Conservation (phyloP, 2,888 invertebrate species). For the Philopedon plagiatum region DNA sequence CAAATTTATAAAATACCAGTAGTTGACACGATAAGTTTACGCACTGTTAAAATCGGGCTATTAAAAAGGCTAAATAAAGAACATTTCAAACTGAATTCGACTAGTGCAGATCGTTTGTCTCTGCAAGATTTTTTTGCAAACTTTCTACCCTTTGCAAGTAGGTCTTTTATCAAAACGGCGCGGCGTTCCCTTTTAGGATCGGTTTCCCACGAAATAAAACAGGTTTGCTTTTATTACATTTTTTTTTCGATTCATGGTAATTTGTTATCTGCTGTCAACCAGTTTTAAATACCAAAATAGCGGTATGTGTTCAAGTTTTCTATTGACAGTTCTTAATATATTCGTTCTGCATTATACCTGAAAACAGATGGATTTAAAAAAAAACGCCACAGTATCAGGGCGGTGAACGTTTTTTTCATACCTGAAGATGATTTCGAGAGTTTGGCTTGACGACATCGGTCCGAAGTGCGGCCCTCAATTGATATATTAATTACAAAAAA, state of each 20-base stretch:
- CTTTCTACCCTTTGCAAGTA: slow-evolving; percentile 25
- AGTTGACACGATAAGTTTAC: no score
- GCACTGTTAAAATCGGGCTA: no score
- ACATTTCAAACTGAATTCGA: slow-evolving; percentile 12
- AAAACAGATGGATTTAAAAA: background rate
- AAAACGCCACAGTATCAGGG: no score
- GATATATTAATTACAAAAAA: no score
- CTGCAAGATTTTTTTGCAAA: slow-evolving; percentile 39
- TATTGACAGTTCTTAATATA: background rate
- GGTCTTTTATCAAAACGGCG: background rate
- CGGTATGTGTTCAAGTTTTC: slow-evolving; percentile 4
- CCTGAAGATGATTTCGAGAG: no score
- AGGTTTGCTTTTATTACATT: slow-evolving; percentile 32
- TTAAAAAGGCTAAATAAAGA: no score
- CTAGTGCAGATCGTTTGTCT: slow-evolving; percentile 21
- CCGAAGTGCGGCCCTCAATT: no score
- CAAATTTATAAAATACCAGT: no score
- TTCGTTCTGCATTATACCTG: background rate
- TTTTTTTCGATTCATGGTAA: slow-evolving; percentile 43
- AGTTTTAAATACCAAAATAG: slow-evolving; percentile 16
- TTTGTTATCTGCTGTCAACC: slow-evolving; percentile 41
- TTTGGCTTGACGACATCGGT: no score
- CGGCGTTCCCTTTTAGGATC: background rate
- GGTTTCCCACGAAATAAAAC: slow-evolving; percentile 44
- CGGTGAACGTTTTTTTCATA: no score